Evolutionary conservation across 2,888 invertebrate species (phyloP), one percentile per base, ranked within the genome.

Genomic region (Trissoscelio sp.): DNA sequence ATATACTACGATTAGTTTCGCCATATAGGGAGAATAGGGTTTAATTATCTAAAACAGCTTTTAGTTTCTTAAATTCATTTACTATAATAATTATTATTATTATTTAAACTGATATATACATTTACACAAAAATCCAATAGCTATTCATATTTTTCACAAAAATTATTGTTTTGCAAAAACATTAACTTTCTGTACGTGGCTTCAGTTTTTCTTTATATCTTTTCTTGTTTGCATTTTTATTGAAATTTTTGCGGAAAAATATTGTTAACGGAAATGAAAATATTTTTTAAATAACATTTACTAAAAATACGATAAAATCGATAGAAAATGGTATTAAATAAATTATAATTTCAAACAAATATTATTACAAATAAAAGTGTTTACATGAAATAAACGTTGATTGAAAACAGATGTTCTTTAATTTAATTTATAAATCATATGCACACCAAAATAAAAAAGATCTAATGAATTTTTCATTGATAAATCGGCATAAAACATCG

Each of bases 401-500:
- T n/a, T n/a, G n/a, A n/a, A n/a, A n/a, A 24, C 44, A 46, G 20
- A 46, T 18, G 46, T 46, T 28, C 11, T 24, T 31, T 18, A 53
- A 31, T 31, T 53, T 31, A 53, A 60, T 60, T 60, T 60, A 9
- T 28, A 22, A 16, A 5, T 57, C 11, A 18, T 58, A 39, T 39
- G 28, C 42, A 9, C 28, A 39, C 6, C 34, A 18, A 22, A 14
- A 48, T 14, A 34, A 62, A 22, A 48, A 46, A 48, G 7, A 2
- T 12, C n/a, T 28, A 24, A 58, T 58, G 31, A 31, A 31, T 62
- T 31, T 48, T 62, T 28, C 20, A 46, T 46, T 20, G 34, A 34
- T 44, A 58, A 46, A 62, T 44, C 9, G 46, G 48, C 62, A 14
- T 20, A 28, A 57, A 69, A 28, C 20, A 57, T 12, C 12, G 12